phyloP scores from a whole-genome alignment of 2,113 vertebrate species.

The Scomber japonicus region DNA sequence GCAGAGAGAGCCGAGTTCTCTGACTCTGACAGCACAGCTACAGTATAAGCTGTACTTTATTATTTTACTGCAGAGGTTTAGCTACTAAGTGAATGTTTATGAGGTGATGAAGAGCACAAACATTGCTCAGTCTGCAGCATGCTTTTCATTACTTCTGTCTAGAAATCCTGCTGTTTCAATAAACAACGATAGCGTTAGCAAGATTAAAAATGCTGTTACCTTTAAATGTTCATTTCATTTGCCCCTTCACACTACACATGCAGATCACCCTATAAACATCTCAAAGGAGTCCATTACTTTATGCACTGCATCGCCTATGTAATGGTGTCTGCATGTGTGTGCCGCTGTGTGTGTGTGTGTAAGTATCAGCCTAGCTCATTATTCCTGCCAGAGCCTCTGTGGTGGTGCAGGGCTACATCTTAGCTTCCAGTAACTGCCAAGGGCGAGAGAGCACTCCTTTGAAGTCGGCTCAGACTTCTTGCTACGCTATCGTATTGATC shows the following conservation, averaged over 20 bases:
- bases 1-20: slow-evolving; percentile 11
- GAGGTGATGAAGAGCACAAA: neutral
- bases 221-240: slow-evolving; percentile 1
- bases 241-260: slow-evolving; percentile 4
- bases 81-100: slow-evolving; percentile 29
- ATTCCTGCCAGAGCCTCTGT: slow-evolving; percentile 32
- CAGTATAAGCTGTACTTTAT: slow-evolving; percentile 31
- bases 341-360: slow-evolving; percentile 19
- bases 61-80: slow-evolving; percentile 36
- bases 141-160: slow-evolving; percentile 1
- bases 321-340: slow-evolving; percentile 5
- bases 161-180: neutral
- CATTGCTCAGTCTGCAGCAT: slow-evolving; percentile 26
- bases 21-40: slow-evolving; percentile 31
- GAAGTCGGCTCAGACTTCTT: slow-evolving; percentile 71
- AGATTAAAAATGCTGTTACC: neutral
- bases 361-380: slow-evolving; percentile 53
- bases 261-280: neutral
- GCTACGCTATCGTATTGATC: slow-evolving; percentile 65
- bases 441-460: slow-evolving; percentile 60
- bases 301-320: neutral
- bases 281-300: slow-evolving; percentile 12
- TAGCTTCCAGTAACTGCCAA: slow-evolving; percentile 56
- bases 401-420: slow-evolving; percentile 41
- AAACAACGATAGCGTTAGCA: neutral